Conservation (phyloP, 2,797 vertebrate species). For the Spizella passerina region DNA sequence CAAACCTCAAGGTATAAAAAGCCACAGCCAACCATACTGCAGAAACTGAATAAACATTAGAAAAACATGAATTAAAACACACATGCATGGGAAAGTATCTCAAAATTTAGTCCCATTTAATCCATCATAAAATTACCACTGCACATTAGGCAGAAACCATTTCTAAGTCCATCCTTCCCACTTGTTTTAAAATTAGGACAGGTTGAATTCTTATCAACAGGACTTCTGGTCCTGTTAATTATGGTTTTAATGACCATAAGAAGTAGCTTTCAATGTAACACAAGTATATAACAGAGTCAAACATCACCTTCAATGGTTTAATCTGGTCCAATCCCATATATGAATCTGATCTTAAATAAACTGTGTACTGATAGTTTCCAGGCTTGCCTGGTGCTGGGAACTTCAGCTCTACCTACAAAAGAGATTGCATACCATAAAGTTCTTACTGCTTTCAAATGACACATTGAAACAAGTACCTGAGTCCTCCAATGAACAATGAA, state of each 20-base stretch:
- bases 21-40: not conserved
- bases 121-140: not conserved
- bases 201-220: not conserved
- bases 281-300: not conserved
- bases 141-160: not conserved
- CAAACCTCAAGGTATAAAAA: not conserved
- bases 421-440: not conserved
- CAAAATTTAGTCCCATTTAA: not conserved
- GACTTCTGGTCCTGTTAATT: not conserved
- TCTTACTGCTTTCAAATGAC: not conserved
- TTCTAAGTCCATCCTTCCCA: not conserved
- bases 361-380: conserved; percentile 97
- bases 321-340: conserved; percentile 96
- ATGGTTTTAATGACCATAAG: not conserved
- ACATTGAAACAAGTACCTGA: not conserved
- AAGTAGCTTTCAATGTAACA: not conserved
- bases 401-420: conserved; percentile 93
- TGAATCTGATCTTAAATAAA: conserved; percentile 96
- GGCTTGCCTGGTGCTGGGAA: conserved; percentile 97
- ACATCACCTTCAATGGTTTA: conserved; percentile 92
- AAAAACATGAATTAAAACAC: not conserved
- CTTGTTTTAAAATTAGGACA: not conserved
- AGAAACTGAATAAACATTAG: not conserved
- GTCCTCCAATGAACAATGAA: not conserved
- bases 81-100: not conserved